Base-by-base conservation (phyloP, 2,113 vertebrate species). In the Cololabis saira region DNA sequence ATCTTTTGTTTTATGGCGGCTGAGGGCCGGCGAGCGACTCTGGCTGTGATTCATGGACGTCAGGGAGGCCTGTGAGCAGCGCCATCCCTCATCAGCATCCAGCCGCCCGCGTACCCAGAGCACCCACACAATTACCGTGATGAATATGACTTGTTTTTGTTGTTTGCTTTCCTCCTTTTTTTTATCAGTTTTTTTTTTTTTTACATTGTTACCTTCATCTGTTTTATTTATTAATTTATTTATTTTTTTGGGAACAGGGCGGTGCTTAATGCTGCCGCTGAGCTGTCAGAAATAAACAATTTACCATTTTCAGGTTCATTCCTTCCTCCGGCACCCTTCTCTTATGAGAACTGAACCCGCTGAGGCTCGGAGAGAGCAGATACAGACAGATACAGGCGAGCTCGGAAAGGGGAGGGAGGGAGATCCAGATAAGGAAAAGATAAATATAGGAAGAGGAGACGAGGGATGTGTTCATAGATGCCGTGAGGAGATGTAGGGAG, bases 81-180 rank as follows among this genome's bases (percentile, higher is more conserved):
- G 93, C 95, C 95, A 99, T 99, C 95, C 96, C 97, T 99, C 97
- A 99, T 96, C 93, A 93, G 91, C 93, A 93, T 95, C 93, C 94
- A 61, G 94, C 95, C 93, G 94, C 95, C 93, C 94, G 94, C 93
- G 88, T 92, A 94, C 94, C 80, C 84, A 94, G 95, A 95, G 95
- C 96, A 96, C 95, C 96, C 96, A 95, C 96, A 95, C 96, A 96
- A 98, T 99, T 98, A 99, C 95, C 92, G 93, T 97, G 96, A 99
- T 99, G 95, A 98, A 98, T 98, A 96, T 95, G 94, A 97, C 95
- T 97, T 95, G 94, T 95, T 95, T 95, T 95, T 95, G 93, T 95
- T 94, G 94, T 95, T 93, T 78, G 62, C 42, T 80, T 82, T 59
- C 61, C 68, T 42, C 16, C 61, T 67, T 54, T 45, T 57, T 24